These are phyloP conservation scores for Hydrozoanthus tunicans DNA, from an alignment of 64 coral and sea anemone genomes.

Conservation along the genomic window DNA sequence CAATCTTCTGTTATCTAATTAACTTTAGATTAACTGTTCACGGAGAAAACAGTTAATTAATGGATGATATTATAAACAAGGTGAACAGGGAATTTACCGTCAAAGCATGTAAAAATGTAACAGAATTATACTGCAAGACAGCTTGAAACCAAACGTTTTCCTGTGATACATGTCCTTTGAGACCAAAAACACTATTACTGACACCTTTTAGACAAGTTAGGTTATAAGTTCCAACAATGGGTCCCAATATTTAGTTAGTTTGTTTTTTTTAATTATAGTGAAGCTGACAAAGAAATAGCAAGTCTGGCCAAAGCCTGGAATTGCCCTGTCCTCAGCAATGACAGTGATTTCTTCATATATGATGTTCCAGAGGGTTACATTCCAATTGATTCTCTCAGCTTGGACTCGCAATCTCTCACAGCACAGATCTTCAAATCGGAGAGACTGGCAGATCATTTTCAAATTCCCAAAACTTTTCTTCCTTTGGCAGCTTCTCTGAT, in stretches of 20 bases:
- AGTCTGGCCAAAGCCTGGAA: slow-evolving; percentile 59
- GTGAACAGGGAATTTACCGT: too few species aligned
- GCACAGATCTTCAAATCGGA: slow-evolving; percentile 49
- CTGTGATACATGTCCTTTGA: too few species aligned
- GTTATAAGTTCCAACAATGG: too few species aligned
- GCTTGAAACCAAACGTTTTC: too few species aligned
- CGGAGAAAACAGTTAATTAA: too few species aligned
- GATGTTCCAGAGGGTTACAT: slow-evolving; percentile 81
- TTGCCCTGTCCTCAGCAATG: slow-evolving; percentile 76
- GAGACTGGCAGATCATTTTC: slow-evolving; percentile 65
- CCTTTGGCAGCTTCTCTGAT: slow-evolving; percentile 80
- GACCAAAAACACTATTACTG: too few species aligned
- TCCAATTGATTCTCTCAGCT: slow-evolving; percentile 59
- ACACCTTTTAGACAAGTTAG: too few species aligned
- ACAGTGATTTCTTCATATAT: slow-evolving; percentile 91
- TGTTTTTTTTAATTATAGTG: slow-evolving; percentile 57
- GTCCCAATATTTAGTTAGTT: background rate
- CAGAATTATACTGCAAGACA: too few species aligned
- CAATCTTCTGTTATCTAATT: background rate
- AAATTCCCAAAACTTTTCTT: slow-evolving; percentile 62
- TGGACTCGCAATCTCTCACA: slow-evolving; percentile 37
- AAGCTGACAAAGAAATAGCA: slow-evolving; percentile 86
- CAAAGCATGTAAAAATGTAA: background rate
- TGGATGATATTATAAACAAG: too few species aligned
- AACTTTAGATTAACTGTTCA: background rate